Percentiles rank a stretch among this genome's conserved stretches.
Conservation (phyloP, 2,113 vertebrate genomes). For the Sylvilagus bachmani region DNA sequence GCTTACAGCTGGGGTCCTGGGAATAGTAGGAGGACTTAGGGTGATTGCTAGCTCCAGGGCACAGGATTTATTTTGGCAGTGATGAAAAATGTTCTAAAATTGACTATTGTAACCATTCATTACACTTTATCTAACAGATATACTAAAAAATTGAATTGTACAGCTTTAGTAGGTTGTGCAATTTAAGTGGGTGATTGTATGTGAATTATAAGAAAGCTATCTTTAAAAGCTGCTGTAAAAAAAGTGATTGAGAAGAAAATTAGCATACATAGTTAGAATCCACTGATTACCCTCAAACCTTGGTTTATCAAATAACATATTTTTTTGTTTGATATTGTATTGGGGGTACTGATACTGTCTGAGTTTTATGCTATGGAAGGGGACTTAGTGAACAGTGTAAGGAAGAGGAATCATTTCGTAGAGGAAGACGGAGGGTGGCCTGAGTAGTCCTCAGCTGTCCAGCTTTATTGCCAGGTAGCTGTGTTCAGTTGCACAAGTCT, state of each 20-base stretch:
- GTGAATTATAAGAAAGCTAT: background rate
- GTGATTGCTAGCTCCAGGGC: background rate
- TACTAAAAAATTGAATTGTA: background rate
- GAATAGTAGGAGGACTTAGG: background rate
- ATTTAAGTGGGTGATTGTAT: background rate
- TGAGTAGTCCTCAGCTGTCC: background rate
- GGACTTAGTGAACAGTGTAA: background rate
- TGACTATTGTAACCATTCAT: background rate
- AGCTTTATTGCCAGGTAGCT: background rate
- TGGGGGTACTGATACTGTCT: background rate
- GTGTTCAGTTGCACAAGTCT: background rate
- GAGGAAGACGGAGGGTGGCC: background rate
- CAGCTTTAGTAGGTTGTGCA: background rate
- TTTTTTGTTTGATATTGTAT: background rate
- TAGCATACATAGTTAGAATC: background rate
- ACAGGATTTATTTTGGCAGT: background rate
- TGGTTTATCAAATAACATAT: background rate
- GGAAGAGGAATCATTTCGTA: background rate
- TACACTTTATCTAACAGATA: background rate
- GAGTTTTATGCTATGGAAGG: background rate
- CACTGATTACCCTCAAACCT: background rate
- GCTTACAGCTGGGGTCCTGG: background rate
- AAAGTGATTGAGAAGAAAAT: background rate
- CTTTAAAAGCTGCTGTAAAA: background rate
- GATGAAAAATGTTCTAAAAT: background rate